A percentile compares a stretch with the other conserved stretches of the same genome.
Evolutionary conservation across 2,888 invertebrate genomes (phyloP).

Genomic region (Gymnocheta viridis): DNA sequence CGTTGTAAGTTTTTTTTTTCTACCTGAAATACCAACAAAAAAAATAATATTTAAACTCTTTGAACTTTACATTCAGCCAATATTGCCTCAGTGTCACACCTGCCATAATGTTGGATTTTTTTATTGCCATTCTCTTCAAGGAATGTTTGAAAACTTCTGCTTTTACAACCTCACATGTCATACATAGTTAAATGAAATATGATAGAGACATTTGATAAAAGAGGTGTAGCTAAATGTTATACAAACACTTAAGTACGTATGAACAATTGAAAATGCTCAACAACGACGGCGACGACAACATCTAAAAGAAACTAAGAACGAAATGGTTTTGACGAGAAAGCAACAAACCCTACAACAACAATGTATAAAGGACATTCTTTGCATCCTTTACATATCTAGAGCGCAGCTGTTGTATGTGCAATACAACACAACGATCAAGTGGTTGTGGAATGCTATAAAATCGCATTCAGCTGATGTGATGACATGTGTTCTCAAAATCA

Average conservation of each 20-base stretch:
- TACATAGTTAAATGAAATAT: slow-evolving; percentile 13
- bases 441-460: slow-evolving; percentile 75
- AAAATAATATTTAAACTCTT: background rate
- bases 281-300: background rate
- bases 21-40: too few species aligned
- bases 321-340: slow-evolving; percentile 5
- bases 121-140: background rate
- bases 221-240: slow-evolving; percentile 40
- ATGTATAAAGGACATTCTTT: slow-evolving; percentile 22
- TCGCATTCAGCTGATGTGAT: slow-evolving; percentile 73
- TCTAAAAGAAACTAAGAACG: slow-evolving; percentile 6
- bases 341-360: slow-evolving; percentile 23
- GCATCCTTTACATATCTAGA: slow-evolving; percentile 8
- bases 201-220: slow-evolving; percentile 38
- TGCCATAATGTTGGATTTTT: background rate
- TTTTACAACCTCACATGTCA: background rate
- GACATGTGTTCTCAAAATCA: slow-evolving; percentile 72
- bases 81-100: background rate
- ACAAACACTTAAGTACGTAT: slow-evolving; percentile 37
- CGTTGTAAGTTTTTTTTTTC: background rate
- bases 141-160: background rate
- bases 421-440: slow-evolving; percentile 73
- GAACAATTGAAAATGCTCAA: slow-evolving; percentile 49
- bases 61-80: background rate
- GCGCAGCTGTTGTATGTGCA: slow-evolving; percentile 17